A percentile compares a stretch with the other conserved stretches of the same genome.
These are phyloP conservation scores for Tetranychus truncatus DNA, from an alignment of 2,888 invertebrate species.

Conservation along the genomic window DNA sequence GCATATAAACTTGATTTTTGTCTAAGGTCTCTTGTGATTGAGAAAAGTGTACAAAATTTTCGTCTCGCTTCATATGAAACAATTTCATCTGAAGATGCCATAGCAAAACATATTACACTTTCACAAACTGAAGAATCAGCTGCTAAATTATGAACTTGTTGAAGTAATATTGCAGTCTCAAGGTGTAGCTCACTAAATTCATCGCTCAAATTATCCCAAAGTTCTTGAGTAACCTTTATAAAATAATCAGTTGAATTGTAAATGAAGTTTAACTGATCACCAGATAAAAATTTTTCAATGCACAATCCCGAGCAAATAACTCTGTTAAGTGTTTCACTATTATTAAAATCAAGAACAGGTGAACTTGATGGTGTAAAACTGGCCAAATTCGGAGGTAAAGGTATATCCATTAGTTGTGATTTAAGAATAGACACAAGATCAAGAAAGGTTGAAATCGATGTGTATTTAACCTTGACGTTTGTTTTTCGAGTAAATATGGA, in stretches of 20 bases:
- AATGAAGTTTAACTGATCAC: slow-evolving; percentile 17
- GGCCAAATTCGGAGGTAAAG: slow-evolving; percentile 9
- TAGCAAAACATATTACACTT: slow-evolving; percentile 42
- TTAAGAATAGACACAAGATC: slow-evolving; percentile 16
- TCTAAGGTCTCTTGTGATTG: slow-evolving; percentile 49
- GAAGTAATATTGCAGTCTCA: slow-evolving; percentile 48
- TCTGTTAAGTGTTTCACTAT: background rate
- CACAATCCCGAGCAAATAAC: background rate
- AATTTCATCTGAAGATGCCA: slow-evolving; percentile 32
- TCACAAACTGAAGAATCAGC: slow-evolving; percentile 46
- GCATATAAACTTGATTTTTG: slow-evolving; percentile 30
- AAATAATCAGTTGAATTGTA: slow-evolving; percentile 19
- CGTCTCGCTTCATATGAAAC: slow-evolving; percentile 40
- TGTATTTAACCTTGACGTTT: slow-evolving; percentile 13
- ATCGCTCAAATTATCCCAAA: slow-evolving; percentile 51
- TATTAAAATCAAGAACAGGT: slow-evolving; percentile 17
- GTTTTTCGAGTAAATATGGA: background rate
- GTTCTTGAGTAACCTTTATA: slow-evolving; percentile 38
- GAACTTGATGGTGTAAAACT: slow-evolving; percentile 12
- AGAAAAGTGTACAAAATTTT: slow-evolving; percentile 52
- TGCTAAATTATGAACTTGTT: slow-evolving; percentile 55
- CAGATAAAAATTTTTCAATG: slow-evolving; percentile 14
- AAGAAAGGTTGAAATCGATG: slow-evolving; percentile 15
- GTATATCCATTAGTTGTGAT: slow-evolving; percentile 13
- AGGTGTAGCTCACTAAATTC: slow-evolving; percentile 42